Conservation (phyloP, 2,888 invertebrate species). For the Eupithecia vulgata region DNA sequence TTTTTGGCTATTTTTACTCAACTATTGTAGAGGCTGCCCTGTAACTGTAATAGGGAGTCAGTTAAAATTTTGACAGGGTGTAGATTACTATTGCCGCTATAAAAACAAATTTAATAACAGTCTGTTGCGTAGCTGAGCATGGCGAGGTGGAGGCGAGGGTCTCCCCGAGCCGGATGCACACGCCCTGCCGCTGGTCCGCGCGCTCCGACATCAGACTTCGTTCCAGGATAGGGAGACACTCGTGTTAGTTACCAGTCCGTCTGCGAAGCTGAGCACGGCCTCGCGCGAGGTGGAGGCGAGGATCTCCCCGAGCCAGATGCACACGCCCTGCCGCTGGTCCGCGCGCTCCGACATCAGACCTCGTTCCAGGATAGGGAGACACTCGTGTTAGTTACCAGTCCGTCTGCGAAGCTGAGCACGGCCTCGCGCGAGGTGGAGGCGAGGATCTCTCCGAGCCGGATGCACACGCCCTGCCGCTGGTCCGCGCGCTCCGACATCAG, state of each 20-base stretch:
- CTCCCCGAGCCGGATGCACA: slow-evolving; percentile 98
- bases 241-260: too few species aligned
- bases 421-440: slow-evolving; percentile 98
- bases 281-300: slow-evolving; percentile 99
- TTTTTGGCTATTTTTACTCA: too few species aligned
- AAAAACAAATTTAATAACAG: too few species aligned
- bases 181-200: slow-evolving; percentile 98
- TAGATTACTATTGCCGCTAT: too few species aligned
- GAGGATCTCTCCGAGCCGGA: slow-evolving; percentile 99
- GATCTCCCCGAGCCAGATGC: slow-evolving; percentile 98
- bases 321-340: slow-evolving; percentile 99
- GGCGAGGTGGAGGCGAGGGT: slow-evolving; percentile 99
- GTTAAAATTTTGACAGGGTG: too few species aligned
- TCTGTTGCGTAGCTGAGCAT: slow-evolving; percentile 87
- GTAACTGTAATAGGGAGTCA: too few species aligned
- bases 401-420: slow-evolving; percentile 88
- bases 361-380: slow-evolving; percentile 97
- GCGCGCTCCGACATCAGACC: slow-evolving; percentile 95
- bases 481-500: slow-evolving; percentile 92
- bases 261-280: slow-evolving; percentile 90
- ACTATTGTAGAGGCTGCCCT: too few species aligned
- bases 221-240: slow-evolving; percentile 98
- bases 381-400: too few species aligned
- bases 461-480: slow-evolving; percentile 90
- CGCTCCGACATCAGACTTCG: slow-evolving; percentile 95